phyloP scores from a whole-genome alignment of 1,140 invertebrate genomes.

The Ostrea denselamellosa region DNA sequence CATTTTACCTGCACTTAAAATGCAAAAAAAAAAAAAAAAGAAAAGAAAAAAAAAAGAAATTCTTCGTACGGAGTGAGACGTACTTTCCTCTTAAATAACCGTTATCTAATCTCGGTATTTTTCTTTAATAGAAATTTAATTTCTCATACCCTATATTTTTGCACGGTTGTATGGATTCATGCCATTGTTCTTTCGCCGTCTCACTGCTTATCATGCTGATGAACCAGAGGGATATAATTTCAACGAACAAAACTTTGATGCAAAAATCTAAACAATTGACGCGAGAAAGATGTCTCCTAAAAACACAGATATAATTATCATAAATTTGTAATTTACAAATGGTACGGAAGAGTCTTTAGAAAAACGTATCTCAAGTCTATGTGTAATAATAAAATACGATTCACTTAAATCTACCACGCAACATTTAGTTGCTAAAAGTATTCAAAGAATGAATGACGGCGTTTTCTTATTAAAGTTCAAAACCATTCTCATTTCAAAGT shows the following conservation, averaged over 20 bases:
- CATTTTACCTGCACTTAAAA: too few relatives aligned
- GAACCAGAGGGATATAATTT: neutral
- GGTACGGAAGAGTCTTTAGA: neutral
- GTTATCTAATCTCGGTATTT: too few relatives aligned
- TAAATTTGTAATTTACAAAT: constrained; percentile 31
- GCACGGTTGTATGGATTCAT: too few relatives aligned
- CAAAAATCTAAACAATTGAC: neutral
- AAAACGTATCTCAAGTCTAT: neutral
- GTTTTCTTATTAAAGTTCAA: neutral
- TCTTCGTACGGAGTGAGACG: neutral
- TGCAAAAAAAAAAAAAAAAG: too few relatives aligned
- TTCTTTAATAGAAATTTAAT: too few relatives aligned
- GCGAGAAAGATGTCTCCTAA: neutral
- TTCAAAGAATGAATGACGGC: neutral
- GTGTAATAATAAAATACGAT: neutral
- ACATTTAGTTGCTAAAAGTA: neutral
- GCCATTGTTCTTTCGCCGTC: too few relatives aligned
- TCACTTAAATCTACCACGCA: neutral
- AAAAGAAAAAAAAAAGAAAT: too few relatives aligned
- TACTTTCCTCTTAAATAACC: neutral
- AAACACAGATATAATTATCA: neutral
- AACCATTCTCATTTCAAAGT: neutral
- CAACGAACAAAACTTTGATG: neutral
- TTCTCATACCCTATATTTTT: too few relatives aligned
- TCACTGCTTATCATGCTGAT: neutral